phyloP scores from a whole-genome alignment of 1,140 invertebrate genomes.

The Heliconius hermathena region DNA sequence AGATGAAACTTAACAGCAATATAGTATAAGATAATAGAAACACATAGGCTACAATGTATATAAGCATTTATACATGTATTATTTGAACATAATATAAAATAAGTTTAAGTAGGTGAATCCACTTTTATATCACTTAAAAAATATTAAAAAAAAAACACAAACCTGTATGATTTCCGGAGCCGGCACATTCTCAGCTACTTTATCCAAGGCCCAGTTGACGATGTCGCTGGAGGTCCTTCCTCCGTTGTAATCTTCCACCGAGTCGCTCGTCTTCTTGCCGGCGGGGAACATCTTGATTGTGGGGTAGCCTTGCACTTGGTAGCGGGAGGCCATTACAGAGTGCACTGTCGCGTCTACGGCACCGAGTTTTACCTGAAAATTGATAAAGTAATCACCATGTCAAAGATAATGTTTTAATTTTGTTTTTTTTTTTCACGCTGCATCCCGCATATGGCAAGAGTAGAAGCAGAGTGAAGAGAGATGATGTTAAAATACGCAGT shows the following conservation, averaged over 20 bases:
- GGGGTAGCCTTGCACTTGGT: constrained; percentile 95
- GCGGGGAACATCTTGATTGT: constrained; percentile 97
- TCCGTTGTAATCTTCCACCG: constrained; percentile 91
- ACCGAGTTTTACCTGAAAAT: constrained; percentile 91
- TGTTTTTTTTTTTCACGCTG: too few species aligned
- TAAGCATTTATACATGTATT: too few species aligned
- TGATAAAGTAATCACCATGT: background rate
- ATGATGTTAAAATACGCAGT: too few species aligned
- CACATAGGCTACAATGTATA: too few species aligned
- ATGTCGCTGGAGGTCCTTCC: constrained; percentile 96
- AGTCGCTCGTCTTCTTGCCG: constrained; percentile 89
- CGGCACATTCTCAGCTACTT: constrained; percentile 92
- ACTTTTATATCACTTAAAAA: too few species aligned
- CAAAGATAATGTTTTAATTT: background rate
- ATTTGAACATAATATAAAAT: too few species aligned
- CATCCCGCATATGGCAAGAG: too few species aligned
- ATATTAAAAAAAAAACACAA: background rate
- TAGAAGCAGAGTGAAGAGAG: too few species aligned
- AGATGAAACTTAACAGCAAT: too few species aligned
- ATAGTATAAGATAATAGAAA: too few species aligned
- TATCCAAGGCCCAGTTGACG: constrained; percentile 94
- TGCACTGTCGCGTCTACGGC: constrained; percentile 98
- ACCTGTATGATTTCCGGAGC: constrained; percentile 94
- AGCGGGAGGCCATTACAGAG: constrained; percentile 88
- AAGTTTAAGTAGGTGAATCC: too few species aligned